Conservation (phyloP, 2,888 invertebrate species). For the Fissipunctia ypsillon region DNA sequence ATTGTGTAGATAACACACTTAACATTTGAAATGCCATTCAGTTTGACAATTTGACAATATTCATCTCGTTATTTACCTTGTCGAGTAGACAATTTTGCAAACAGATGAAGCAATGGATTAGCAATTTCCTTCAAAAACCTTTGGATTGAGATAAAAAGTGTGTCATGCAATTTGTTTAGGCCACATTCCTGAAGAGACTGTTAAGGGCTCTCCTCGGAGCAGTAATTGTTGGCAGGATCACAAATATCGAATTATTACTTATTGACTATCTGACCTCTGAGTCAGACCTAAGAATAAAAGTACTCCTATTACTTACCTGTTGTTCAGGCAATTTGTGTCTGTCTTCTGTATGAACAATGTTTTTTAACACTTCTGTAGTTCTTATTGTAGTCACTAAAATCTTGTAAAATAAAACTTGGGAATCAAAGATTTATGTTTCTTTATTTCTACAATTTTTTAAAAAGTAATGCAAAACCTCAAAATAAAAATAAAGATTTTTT, state of each 20-base stretch:
- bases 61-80: background rate
- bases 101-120: background rate
- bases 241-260: background rate
- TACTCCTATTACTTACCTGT: background rate
- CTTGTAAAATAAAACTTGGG: conserved; percentile 52
- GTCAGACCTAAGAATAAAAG: conserved; percentile 8
- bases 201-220: background rate
- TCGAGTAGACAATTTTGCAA: background rate
- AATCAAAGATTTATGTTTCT: conserved; percentile 20
- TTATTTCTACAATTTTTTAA: too few species aligned
- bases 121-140: background rate
- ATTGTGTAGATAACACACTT: background rate
- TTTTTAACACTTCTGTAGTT: conserved; percentile 14
- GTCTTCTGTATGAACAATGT: background rate
- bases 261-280: background rate
- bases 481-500: too few species aligned
- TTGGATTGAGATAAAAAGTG: background rate
- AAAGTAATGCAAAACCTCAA: too few species aligned
- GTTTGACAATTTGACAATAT: background rate
- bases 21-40: background rate
- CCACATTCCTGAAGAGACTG: too few species aligned
- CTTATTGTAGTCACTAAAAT: conserved; percentile 20
- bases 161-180: background rate
- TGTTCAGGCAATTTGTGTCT: background rate
- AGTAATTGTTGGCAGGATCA: background rate